Evolutionary conservation across 2,888 invertebrate genomes (phyloP).

Genomic region (Drosophila mimetica): DNA sequence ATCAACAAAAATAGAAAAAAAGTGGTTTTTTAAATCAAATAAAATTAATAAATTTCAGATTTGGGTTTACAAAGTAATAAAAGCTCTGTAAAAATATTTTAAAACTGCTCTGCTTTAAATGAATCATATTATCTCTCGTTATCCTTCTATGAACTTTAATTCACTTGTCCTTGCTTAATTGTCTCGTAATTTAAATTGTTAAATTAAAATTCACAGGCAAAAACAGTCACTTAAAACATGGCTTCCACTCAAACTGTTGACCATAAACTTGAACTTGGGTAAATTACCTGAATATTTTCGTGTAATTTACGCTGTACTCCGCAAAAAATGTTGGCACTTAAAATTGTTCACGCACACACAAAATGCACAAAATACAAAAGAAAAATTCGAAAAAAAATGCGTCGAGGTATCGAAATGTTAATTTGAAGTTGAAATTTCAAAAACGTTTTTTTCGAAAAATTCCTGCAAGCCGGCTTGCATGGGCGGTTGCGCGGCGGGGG

Average conservation of each 20-base stretch:
- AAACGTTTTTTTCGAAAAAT: conserved; percentile 17
- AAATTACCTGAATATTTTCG: conserved; percentile 31
- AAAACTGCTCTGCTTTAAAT: background rate
- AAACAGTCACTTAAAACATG: conserved; percentile 19
- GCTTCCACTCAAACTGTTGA: conserved; percentile 14
- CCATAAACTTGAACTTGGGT: conserved; percentile 28
- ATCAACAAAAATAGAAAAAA: no score
- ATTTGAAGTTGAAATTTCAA: conserved; percentile 9
- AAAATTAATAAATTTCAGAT: no score
- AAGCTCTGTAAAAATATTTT: background rate
- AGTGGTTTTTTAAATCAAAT: no score
- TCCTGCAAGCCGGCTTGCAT: conserved; percentile 39
- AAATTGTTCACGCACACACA: conserved; percentile 18
- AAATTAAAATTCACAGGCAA: background rate
- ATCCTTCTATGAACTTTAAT: background rate
- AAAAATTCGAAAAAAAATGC: conserved; percentile 16
- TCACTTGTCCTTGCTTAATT: background rate
- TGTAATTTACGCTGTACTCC: conserved; percentile 13
- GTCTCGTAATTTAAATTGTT: background rate
- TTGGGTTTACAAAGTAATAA: no score
- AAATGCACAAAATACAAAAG: conserved; percentile 1
- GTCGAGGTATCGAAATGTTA: conserved; percentile 1
- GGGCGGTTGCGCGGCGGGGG: conserved; percentile 11
- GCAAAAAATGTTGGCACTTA: conserved; percentile 24
- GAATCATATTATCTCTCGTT: background rate